Evolutionary conservation across 2,113 vertebrate species (phyloP).

Genomic region (Dendrocopos noguchii): DNA sequence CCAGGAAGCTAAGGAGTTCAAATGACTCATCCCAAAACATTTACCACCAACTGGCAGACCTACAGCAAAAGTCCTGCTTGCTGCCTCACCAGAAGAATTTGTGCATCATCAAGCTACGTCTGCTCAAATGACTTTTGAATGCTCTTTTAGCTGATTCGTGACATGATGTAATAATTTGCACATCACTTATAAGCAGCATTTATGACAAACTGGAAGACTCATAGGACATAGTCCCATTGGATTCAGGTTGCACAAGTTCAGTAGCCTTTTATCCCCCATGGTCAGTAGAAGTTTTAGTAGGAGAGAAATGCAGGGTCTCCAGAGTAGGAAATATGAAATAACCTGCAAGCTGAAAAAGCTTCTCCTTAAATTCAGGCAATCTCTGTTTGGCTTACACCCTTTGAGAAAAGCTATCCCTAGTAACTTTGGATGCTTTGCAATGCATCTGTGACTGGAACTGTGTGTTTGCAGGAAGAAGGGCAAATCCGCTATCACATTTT

Average conservation of each 20-base stretch:
- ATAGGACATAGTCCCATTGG: background rate
- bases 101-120: rapidly evolving
- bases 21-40: background rate
- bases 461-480: constrained; percentile 78
- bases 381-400: background rate
- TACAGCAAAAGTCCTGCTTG: rapidly evolving
- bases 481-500: constrained; percentile 86
- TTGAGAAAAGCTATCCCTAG: background rate
- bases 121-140: background rate
- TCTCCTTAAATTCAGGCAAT: background rate
- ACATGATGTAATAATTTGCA: background rate
- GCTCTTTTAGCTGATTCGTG: background rate
- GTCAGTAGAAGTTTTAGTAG: background rate
- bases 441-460: background rate
- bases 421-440: background rate
- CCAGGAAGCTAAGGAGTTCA: background rate
- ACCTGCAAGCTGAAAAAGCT: background rate
- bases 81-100: background rate
- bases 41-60: background rate
- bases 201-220: background rate
- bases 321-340: background rate
- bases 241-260: background rate
- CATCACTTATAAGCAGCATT: background rate
- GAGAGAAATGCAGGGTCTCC: background rate
- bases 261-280: background rate